phyloP scores from a whole-genome alignment of 2,113 vertebrate species.

The Nibea albiflora region DNA sequence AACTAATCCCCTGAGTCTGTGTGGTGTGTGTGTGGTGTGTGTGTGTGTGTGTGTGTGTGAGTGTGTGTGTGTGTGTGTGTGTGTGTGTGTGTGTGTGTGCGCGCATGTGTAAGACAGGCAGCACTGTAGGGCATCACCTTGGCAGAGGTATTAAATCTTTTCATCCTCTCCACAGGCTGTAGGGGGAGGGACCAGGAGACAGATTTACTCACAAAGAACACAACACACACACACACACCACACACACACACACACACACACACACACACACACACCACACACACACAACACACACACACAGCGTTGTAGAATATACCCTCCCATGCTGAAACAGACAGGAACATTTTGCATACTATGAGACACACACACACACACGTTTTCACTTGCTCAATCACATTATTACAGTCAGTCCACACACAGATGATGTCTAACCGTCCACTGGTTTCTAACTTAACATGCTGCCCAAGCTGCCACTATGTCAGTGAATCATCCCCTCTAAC shows the following conservation, averaged over 20 bases:
- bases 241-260: no score
- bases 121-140: slow-evolving; percentile 78
- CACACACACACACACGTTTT: slow-evolving; percentile 21
- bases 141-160: slow-evolving; percentile 78
- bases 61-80: slow-evolving; percentile 12
- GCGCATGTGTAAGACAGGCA: slow-evolving; percentile 53
- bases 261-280: not conserved
- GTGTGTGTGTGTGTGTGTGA: slow-evolving; percentile 10
- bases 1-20: slow-evolving; percentile 52
- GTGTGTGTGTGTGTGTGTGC: slow-evolving; percentile 16
- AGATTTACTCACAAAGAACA: slow-evolving; percentile 53
- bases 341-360: slow-evolving; percentile 43
- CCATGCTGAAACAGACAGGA: slow-evolving; percentile 53
- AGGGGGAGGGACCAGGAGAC: slow-evolving; percentile 55
- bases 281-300: slow-evolving; percentile 13
- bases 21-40: slow-evolving; percentile 4
- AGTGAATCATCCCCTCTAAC: slow-evolving; percentile 58
- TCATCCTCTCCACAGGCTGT: slow-evolving; percentile 73
- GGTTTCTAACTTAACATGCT: slow-evolving; percentile 60
- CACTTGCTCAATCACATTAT: slow-evolving; percentile 40
- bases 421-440: slow-evolving; percentile 54
- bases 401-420: slow-evolving; percentile 33
- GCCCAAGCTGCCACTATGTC: slow-evolving; percentile 63
- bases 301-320: slow-evolving; percentile 25
- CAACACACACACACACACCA: slow-evolving; percentile 6